Evolutionary conservation across 2,888 invertebrate genomes (phyloP), one percentile per base, ranked within the genome.

Genomic region (Trichopoda pennipes): DNA sequence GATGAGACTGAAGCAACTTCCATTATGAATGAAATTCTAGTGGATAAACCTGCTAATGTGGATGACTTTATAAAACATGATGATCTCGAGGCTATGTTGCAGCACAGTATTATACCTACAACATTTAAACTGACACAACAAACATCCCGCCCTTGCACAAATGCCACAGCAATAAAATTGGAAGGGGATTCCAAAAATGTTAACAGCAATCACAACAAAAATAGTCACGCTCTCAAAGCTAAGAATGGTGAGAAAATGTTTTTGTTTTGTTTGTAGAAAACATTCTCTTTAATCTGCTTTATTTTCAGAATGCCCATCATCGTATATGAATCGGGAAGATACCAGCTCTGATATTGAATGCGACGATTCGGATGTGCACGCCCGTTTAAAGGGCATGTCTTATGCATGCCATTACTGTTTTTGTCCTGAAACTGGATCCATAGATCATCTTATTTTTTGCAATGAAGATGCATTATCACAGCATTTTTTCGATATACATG

Each of bases 401-500:
- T 83, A 85, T 44, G 84, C 85, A 21, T 86, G 86, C 66, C 85
- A 86, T 70, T 86, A 86, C 68, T 86, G 86, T 47, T 85, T 73
- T 56, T 85, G 84, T 17, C 83, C 76, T 1, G 55, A 76, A 19
- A 60, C 56, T 0, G 84, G 84, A 28, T 61, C 79, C 32, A 82
- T 85, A 28, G 84, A 85, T 44, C 81, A 85, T 53, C 53, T 85
- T 12, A 58, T 81, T n/a, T 86, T 85, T 49, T 63, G 66, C 4
- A 66, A 82, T 61, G 81, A 82, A 28, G 85, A 86, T 61, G 81
- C 74, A 12, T 76, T 86, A 7, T 85, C 86, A 9, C 85, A 86
- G 70, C 86, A 86, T 78, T 86, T 85, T 51, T 86, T 86, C 42
- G 86, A 85, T 63, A 83, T 78, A 17, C 86, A 86, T 35, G 85